These are phyloP conservation scores for Corvus cornix DNA, from an alignment of 2,113 vertebrate species.

Conservation along the genomic window DNA sequence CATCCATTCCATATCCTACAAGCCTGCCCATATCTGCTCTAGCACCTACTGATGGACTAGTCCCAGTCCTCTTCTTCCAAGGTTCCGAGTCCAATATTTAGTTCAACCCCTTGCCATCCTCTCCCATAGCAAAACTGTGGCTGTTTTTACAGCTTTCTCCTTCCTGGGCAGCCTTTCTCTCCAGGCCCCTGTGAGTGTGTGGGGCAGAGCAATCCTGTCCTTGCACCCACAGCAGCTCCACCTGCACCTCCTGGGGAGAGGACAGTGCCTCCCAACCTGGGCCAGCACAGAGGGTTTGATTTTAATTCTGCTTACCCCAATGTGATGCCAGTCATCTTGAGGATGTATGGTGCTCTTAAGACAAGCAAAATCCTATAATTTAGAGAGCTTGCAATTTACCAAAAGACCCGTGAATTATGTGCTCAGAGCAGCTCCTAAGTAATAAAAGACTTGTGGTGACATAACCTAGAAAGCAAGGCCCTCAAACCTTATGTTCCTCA, in stretches of 20 bases:
- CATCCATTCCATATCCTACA: background rate
- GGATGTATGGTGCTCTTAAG: background rate
- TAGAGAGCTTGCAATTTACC: background rate
- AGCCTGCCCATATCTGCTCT: background rate
- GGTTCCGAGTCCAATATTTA: background rate
- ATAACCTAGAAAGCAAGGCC: background rate
- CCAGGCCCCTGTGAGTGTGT: background rate
- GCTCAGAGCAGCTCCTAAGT: background rate
- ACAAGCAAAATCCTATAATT: background rate
- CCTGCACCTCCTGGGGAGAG: background rate
- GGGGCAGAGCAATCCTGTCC: background rate
- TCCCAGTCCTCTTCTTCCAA: background rate
- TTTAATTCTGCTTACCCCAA: background rate
- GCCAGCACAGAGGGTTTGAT: background rate
- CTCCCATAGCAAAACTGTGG: background rate
- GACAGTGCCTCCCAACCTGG: background rate
- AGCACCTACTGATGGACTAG: background rate
- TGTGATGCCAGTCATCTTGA: background rate
- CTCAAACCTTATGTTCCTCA: background rate
- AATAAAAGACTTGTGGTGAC: background rate
- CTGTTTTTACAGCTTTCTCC: background rate
- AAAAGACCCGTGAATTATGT: background rate
- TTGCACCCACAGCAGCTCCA: background rate
- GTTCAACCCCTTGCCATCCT: fast-evolving
- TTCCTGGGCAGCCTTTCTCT: background rate